Conservation (phyloP, 2,113 vertebrate genomes). For the Paedocypris sp. region DNA sequence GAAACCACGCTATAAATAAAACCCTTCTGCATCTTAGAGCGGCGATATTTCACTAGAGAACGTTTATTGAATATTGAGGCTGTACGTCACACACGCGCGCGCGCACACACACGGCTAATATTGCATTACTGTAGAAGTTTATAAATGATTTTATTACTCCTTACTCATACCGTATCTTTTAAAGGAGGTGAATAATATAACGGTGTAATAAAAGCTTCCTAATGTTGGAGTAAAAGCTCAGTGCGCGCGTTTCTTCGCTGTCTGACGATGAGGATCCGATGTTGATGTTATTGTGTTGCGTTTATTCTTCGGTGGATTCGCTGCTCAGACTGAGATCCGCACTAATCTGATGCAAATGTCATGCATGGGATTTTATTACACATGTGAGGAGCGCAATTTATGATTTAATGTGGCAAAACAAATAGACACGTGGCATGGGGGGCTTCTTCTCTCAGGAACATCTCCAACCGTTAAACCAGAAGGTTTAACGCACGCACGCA, state of each 20-base stretch:
- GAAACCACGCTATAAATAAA: not conserved
- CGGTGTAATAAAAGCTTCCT: not conserved
- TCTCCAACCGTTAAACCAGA: too few species aligned
- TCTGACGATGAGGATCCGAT: constrained; percentile 11
- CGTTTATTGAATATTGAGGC: constrained; percentile 4
- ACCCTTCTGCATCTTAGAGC: constrained; percentile 1
- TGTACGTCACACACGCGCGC: not conserved
- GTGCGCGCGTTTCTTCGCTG: too few species aligned
- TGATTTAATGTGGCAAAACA: not conserved
- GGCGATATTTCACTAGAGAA: constrained; percentile 1
- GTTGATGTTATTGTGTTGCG: constrained; percentile 2
- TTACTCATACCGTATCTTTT: not conserved
- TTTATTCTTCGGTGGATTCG: not conserved
- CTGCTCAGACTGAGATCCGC: constrained; percentile 3
- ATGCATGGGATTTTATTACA: constrained; percentile 21
- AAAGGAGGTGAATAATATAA: not conserved
- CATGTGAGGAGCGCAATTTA: constrained; percentile 1
- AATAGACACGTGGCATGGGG: not conserved
- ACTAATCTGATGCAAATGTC: constrained; percentile 12
- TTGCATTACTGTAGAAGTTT: not conserved
- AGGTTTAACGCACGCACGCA: too few species aligned
- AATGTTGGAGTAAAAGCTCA: too few species aligned
- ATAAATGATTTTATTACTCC: not conserved
- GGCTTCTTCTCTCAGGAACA: too few species aligned
- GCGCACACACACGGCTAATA: too few species aligned